Evolutionary conservation across 1,140 invertebrate genomes (phyloP), one percentile per base, ranked within the genome.

Genomic region (Drosophila kepulauana): DNA sequence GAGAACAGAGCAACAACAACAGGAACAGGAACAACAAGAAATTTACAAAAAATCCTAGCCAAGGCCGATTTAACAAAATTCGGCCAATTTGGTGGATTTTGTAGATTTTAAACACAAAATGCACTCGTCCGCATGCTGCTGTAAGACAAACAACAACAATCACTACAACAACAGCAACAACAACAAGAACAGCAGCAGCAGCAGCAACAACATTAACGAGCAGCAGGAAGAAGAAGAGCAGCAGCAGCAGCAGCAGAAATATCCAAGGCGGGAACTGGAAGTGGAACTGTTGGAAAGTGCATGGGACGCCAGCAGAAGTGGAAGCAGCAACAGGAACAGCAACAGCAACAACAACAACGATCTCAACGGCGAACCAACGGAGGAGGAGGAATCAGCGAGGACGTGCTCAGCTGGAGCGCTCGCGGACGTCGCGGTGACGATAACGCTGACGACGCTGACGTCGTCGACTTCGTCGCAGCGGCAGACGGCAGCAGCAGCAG

Each of bases 51-150:
- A 63, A 70, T 67, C 77, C 78, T 59, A 76, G 46, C 75, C 75
- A 84, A 88, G 82, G 80, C 89, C 87, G 90, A 75, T 56, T 62
- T 56, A 58, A 58, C 45, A 16, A 15, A 66, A 71, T 74, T 63
- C 57, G 70, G 78, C 66, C 70, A 43, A 64, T 76, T 78, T 76
- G 62, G 70, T 63, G 69, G 64, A 78, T 78, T 80, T 76, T 64
- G 71, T 79, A 11, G 72, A 61, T 25, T 68, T 61, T 56, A 76
- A 46, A 81, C 82, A 85, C 91, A 91, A 91, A 91, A 91, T 91
- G 90, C 86, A 86, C 90, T 81, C 91, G 77, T 82, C 81, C 84
- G 90, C 75, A 79, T 76, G 79, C 82, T 84, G 80, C 76, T 84
- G 80, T 88, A 71, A 73, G 67, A 88, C 56, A 69, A 88, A 78